These are phyloP conservation scores for Limnephilus auricula DNA, from an alignment of 2,888 invertebrate genomes.

Conservation along the genomic window DNA sequence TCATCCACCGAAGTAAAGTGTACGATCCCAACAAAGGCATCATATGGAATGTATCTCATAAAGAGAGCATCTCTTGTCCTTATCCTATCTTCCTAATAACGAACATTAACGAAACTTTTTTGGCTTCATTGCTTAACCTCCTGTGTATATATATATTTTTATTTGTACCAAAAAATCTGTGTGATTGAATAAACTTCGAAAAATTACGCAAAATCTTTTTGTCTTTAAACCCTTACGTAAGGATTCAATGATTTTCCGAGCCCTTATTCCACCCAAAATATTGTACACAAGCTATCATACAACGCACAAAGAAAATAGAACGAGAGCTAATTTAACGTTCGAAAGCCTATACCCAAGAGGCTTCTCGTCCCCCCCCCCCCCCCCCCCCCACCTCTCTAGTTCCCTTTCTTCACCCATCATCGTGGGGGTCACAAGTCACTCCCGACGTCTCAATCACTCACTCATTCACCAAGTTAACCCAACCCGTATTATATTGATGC, in stretches of 20 bases:
- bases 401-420: constrained; percentile 72
- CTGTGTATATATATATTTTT: background rate
- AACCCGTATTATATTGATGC: constrained; percentile 67
- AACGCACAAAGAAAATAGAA: constrained; percentile 31
- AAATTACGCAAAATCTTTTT: background rate
- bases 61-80: no score
- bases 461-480: constrained; percentile 66
- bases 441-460: constrained; percentile 66
- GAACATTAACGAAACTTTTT: background rate
- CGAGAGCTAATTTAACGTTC: constrained; percentile 60
- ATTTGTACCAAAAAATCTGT: no score
- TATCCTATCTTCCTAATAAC: no score
- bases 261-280: background rate
- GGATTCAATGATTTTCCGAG: background rate
- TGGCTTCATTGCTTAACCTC: background rate
- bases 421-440: constrained; percentile 63
- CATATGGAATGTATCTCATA: no score
- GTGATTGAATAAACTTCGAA: background rate
- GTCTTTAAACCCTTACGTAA: background rate
- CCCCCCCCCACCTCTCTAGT: constrained; percentile 67
- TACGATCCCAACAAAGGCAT: no score
- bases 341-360: constrained; percentile 65
- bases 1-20: no score
- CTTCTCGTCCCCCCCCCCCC: constrained; percentile 68
- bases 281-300: background rate